Evolutionary conservation across 2,113 vertebrate species (phyloP), one percentile per base, ranked within the genome.

Genomic region (Pundamilia nyererei): DNA sequence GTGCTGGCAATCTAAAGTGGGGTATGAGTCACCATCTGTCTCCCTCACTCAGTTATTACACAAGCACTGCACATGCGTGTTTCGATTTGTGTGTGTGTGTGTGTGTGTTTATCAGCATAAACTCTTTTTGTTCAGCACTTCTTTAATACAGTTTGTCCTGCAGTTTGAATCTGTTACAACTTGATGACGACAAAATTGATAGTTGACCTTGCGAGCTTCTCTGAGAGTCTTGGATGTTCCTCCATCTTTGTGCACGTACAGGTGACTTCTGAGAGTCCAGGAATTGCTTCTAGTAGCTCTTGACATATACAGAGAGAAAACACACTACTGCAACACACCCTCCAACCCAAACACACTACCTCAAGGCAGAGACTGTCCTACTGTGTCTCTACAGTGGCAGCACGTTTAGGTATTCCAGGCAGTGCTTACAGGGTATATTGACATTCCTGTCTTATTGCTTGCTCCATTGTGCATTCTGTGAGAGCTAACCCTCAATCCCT

Each of bases 1-100:
- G 95, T 96, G 88, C 90, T 94, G 88, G 93, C 92, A 92, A 92
- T 93, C 89, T 85, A 89, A 93, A 93, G 91, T 91, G 88, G 87
- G 86, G 90, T 92, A 91, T 95, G 93, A 95, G 92, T 96, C 95
- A 96, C 94, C 93, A 95, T 92, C 93, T 95, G 94, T 94, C 93
- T 93, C 87, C 82, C 70, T 80, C 83, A 70, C 83, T 75, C 88
- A 89, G 87, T 92, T 93, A 93, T 87, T 89, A 75, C 93, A 84
- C 90, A 90, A 87, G 84, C 29, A 6, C 75, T 62, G 81, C 90
- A 80, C 83, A 90, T 86, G 89, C n/a, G 55, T 68, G 79, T 81
- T 82, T 81, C 38, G 1, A 45, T 40, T 40, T 90, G 49, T 10
- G 70, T 83, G 77, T 14, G 68, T 26, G 26, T 14, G 68, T 26